Base-by-base conservation (phyloP, 1,140 invertebrate genomes). In the Drosophila setifemur region DNA sequence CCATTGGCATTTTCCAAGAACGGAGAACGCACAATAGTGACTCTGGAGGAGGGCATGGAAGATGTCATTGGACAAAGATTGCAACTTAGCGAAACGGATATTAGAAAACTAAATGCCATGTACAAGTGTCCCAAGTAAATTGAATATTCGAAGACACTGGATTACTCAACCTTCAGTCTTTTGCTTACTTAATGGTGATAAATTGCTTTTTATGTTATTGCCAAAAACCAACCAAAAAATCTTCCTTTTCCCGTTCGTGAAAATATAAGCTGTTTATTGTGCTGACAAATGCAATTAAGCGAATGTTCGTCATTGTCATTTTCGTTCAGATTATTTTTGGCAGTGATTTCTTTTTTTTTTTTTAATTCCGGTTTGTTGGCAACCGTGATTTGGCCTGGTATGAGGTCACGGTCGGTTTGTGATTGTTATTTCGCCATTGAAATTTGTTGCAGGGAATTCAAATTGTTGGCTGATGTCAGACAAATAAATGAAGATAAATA, bases 1-100 rank as follows among this genome's bases (percentile, higher is more conserved):
- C 89, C 92, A 0, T 92, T 90, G 33, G 95, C 95, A 0, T 96
- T 96, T 86, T 94, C 94, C 1, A 91, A 86, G 25, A 96, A 96
- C 77, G 94, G 94, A 1, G 78, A 92, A 55, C 91, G 92, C 1
- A 96, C 95, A 0, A 95, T 96, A 39, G 86, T 92, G 4, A 91
- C 94, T 0, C n/a, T 83, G 3, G 45, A 68, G 9, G 73, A 85
- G 6, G 75, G 58, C 3, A 72, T 64, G 14, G 64, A 68, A n/a
- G 37, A 64, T 16, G 9, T 28, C 4, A 76, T 95, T 57, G 94
- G 94, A 2, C 94, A 95, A 88, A 91, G 94, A 42, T 74, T 89
- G 5, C 89, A 93, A n/a, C 77, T 95, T 40, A 95, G 93, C 43
- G 89, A 92, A 37, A 93, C 93, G 31, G 94, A 95, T 70, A 91